phyloP scores from a whole-genome alignment of 92 coral and sea anemone genomes.

The Phenganax marumi region DNA sequence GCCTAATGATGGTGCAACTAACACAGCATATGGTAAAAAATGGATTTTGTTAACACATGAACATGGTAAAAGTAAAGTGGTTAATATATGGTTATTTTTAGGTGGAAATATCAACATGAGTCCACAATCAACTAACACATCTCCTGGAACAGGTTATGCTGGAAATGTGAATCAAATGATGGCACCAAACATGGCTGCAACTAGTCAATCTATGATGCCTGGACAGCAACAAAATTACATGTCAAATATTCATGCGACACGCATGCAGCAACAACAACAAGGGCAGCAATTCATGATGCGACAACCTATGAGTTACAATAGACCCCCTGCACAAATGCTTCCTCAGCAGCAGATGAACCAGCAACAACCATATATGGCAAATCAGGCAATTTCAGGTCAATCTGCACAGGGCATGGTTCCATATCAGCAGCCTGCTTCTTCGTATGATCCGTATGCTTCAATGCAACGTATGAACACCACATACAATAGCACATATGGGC shows the following conservation, averaged over 20 bases:
- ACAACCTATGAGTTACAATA: constrained; percentile 77
- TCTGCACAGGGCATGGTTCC: constrained; percentile 50
- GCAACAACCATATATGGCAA: constrained; percentile 67
- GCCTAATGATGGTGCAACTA: background rate
- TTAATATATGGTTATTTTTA: background rate
- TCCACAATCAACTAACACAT: background rate
- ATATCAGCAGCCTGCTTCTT: constrained; percentile 41
- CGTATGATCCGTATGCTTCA: constrained; percentile 6
- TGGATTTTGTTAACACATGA: background rate
- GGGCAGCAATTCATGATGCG: constrained; percentile 80
- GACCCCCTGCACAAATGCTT: constrained; percentile 62
- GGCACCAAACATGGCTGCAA: background rate
- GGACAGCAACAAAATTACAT: constrained; percentile 28
- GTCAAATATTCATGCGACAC: constrained; percentile 17
- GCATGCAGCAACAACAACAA: constrained; percentile 69
- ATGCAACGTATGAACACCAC: constrained; percentile 14
- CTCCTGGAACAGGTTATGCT: constrained; percentile 20
- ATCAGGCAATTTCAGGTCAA: constrained; percentile 46
- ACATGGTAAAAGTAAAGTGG: background rate
- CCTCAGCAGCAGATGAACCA: constrained; percentile 64
- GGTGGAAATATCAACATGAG: constrained; percentile 20
- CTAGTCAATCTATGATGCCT: constrained; percentile 10
- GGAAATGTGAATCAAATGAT: constrained; percentile 26
- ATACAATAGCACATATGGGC: constrained; percentile 27
- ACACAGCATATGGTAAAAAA: constrained; percentile 23